Evolutionary conservation across 2,797 vertebrate genomes (phyloP), one percentile per base, ranked within the genome.

Genomic region (Mus spretus): DNA sequence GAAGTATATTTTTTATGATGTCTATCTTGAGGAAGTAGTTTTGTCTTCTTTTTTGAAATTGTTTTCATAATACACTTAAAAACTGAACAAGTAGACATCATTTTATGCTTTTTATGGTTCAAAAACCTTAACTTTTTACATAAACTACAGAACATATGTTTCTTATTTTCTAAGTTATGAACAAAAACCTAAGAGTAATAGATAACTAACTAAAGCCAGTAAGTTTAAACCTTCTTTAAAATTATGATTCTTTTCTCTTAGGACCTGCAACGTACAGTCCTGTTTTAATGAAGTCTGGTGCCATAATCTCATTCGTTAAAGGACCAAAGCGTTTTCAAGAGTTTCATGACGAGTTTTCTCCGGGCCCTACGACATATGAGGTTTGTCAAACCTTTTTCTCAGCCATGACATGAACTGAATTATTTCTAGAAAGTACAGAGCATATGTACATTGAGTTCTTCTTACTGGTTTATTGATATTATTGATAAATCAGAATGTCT

Each of bases 341-440:
- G 8, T 13, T 22, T 44, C 10, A 40, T 59, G 95, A 63, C 57
- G 93, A 96, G 34, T 50, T 37, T 24, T 93, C 91, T 89, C 98
- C 97, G 86, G 98, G 98, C 8, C 97, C 98, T 81, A 95, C 95
- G 13, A 78, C 81, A 0, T 98, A 98, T 63, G 96, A 98, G 98
- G 98, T 98, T 96, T 95, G 96, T 97, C 40, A 65, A 28, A 86
- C 34, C 82, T 89, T 31, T 63, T 11, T 95, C 44, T 81, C 65
- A 94, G 20, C 57, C 47, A 31, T 88, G 67, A 59, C 2, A 53
- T 14, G 77, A 84, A 50, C 24, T 40, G 34, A 77, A 77, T 65
- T 26, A 31, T 85, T 92, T 95, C 40, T 17, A 89, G 59, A 87
- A 93, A 83, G 12, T 75, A 37, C 59, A 89, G n/a, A 63, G 44